phyloP scores from a whole-genome alignment of 2,888 invertebrate genomes.

The Netelia virgata region DNA sequence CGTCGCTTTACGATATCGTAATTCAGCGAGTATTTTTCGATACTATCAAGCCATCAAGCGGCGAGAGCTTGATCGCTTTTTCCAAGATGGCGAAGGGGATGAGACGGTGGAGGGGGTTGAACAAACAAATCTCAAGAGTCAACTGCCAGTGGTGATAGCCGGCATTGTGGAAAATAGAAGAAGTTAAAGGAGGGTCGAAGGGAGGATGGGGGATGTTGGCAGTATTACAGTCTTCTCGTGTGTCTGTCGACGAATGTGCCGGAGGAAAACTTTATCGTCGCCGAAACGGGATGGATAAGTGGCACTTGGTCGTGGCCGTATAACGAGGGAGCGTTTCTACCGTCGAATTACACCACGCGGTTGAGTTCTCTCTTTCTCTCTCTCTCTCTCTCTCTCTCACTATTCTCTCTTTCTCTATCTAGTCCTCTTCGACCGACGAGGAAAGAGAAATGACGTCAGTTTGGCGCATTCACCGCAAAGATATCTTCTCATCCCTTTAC shows the following conservation, averaged over 20 bases:
- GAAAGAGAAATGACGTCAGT: conserved; percentile 57
- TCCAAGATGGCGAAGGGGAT: conserved; percentile 1
- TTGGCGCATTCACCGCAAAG: conserved; percentile 56
- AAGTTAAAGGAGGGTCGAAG: not conserved
- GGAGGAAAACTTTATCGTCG: conserved; percentile 70
- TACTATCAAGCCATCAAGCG: conserved; percentile 38
- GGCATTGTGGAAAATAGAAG: conserved; percentile 3
- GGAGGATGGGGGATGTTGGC: conserved; percentile 23
- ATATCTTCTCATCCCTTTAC: conserved; percentile 42
- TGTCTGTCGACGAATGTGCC: conserved; percentile 59
- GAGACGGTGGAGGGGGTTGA: conserved; percentile 18
- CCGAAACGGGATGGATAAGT: conserved; percentile 69
- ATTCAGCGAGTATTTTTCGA: conserved; percentile 28
- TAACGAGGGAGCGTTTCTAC: conserved; percentile 70
- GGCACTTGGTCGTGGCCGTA: conserved; percentile 68
- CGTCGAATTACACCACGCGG: conserved; percentile 61
- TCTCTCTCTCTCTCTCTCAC: conserved; percentile 29
- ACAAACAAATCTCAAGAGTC: conserved; percentile 67
- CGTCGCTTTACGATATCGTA: conserved; percentile 35
- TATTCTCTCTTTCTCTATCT: conserved; percentile 2
- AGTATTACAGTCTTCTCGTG: conserved; percentile 32
- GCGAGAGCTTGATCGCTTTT: conserved; percentile 55
- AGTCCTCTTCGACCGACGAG: not conserved
- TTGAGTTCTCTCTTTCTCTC: conserved; percentile 5
- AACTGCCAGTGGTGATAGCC: conserved; percentile 9